phyloP scores from a whole-genome alignment of 2,113 vertebrate species.

The Amazona vittata region DNA sequence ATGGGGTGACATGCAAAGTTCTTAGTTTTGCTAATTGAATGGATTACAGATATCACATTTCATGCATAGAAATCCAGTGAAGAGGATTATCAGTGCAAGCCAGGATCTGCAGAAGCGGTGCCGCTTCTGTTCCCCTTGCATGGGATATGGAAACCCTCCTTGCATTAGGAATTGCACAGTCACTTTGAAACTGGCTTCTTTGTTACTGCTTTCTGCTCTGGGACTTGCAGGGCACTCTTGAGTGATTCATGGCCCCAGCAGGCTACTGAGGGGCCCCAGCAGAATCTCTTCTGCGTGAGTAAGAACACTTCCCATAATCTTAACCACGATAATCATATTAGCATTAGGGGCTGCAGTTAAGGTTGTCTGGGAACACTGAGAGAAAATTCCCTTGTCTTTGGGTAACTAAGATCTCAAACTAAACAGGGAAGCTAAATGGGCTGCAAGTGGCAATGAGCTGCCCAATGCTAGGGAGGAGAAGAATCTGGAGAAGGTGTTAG shows the following conservation, averaged over 20 bases:
- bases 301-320: neutral
- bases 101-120: neutral
- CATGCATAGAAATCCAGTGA: slow-evolving; percentile 35
- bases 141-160: neutral
- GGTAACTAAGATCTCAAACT: neutral
- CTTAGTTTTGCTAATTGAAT: slow-evolving; percentile 48
- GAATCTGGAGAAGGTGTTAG: neutral
- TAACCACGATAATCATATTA: neutral
- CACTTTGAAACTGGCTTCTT: neutral
- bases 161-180: neutral
- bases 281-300: neutral
- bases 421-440: neutral
- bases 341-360: neutral
- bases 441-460: neutral
- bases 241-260: neutral
- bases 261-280: neutral
- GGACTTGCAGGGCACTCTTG: neutral
- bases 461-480: neutral
- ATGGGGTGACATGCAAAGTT: neutral
- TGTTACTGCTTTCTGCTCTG: neutral
- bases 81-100: neutral
- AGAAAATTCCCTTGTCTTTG: neutral
- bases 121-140: neutral
- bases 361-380: neutral
- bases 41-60: slow-evolving; percentile 54